phyloP scores from a whole-genome alignment of 2,797 vertebrate species.

The Urosaurus nigricauda region DNA sequence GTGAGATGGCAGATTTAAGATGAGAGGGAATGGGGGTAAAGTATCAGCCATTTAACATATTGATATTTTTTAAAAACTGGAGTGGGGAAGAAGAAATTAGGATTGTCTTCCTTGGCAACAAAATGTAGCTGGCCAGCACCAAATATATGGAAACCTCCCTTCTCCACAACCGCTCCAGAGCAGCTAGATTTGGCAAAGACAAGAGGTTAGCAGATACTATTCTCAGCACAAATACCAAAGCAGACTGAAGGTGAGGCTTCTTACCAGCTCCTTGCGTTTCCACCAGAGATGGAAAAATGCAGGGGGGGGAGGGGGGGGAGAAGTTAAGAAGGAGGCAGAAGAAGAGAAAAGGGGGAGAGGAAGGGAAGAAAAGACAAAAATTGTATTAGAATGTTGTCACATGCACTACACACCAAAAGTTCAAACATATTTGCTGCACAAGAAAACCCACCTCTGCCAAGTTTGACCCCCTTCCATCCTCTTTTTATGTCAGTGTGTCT shows the following conservation, averaged over 20 bases:
- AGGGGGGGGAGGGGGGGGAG: conserved; percentile 80
- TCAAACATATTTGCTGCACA: conserved; percentile 70
- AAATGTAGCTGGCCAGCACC: not conserved
- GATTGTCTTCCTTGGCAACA: not conserved
- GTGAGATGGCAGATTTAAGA: not conserved
- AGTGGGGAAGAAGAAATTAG: not conserved
- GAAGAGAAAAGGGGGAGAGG: conserved; percentile 62
- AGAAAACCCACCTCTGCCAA: conserved; percentile 15
- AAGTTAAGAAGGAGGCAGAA: conserved; percentile 79
- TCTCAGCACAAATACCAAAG: conserved; percentile 66
- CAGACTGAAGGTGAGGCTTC: conserved; percentile 80
- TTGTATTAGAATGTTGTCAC: conserved; percentile 82
- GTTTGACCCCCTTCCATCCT: not conserved
- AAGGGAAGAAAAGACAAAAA: conserved; percentile 80
- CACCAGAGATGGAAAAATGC: conserved; percentile 87
- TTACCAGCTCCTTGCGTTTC: conserved; percentile 99
- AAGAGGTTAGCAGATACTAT: conserved; percentile 49
- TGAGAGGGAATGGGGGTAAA: not conserved
- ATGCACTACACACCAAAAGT: conserved; percentile 86
- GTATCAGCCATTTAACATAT: not conserved
- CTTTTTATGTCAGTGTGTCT: not conserved
- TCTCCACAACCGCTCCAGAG: not conserved
- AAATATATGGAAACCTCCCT: not conserved
- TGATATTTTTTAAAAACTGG: not conserved
- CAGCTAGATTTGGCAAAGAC: conserved; percentile 49